These are phyloP conservation scores for Hydrophis major DNA, from an alignment of 2,797 vertebrate genomes.

Conservation along the genomic window DNA sequence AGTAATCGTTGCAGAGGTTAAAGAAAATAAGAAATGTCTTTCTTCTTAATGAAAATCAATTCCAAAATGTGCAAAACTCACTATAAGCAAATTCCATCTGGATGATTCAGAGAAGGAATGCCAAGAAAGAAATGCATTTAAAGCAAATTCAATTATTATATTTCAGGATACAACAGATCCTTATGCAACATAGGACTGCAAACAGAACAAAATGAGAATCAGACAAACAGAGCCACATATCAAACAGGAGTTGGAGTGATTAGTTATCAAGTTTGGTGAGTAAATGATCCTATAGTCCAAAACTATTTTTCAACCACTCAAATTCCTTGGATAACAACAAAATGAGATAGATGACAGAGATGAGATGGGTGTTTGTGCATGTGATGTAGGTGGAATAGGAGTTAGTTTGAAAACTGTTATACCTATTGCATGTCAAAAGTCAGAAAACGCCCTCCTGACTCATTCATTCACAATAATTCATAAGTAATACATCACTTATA, in stretches of 20 bases:
- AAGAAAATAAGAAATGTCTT: constrained; percentile 41
- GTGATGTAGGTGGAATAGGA: not conserved
- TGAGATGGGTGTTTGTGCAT: not conserved
- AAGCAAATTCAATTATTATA: constrained; percentile 34
- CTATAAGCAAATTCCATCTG: constrained; percentile 47
- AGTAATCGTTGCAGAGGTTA: constrained; percentile 23
- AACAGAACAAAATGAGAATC: not conserved
- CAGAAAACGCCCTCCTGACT: not conserved
- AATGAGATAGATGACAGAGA: not conserved
- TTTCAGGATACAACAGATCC: not conserved
- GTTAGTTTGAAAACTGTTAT: not conserved
- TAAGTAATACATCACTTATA: not conserved
- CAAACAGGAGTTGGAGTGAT: not conserved
- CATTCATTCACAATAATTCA: not conserved
- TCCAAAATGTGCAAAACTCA: constrained; percentile 29
- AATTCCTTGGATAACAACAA: not conserved
- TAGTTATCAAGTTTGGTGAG: not conserved
- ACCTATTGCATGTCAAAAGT: not conserved
- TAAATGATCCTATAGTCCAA: not conserved
- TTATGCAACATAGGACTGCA: not conserved
- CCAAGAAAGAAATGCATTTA: constrained; percentile 38
- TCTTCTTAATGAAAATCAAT: constrained; percentile 47
- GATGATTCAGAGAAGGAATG: constrained; percentile 39
- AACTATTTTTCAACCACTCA: not conserved
- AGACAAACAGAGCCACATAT: not conserved